Evolutionary conservation across 2,888 invertebrate species (phyloP).

Genomic region (Drosophila suboccidentalis): DNA sequence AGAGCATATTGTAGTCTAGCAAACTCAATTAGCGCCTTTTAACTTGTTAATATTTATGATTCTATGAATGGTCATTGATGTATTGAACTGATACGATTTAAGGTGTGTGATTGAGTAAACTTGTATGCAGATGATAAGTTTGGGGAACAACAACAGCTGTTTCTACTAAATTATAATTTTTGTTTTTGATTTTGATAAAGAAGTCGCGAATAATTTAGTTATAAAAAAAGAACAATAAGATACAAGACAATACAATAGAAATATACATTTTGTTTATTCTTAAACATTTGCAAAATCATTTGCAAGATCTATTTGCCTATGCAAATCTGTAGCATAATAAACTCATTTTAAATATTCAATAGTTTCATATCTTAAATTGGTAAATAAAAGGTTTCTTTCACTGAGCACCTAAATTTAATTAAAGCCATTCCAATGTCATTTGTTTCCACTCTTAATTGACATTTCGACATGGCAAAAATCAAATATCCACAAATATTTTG

Average conservation of each 20-base stretch:
- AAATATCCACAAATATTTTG: background rate
- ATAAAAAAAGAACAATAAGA: background rate
- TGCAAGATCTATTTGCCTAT: no score
- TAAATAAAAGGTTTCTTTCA: background rate
- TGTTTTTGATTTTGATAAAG: slow-evolving; percentile 10
- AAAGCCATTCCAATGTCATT: background rate
- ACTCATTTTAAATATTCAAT: background rate
- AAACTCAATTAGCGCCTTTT: background rate
- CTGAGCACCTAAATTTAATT: background rate
- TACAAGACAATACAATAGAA: background rate
- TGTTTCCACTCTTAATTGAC: slow-evolving; percentile 10
- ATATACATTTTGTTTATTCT: no score
- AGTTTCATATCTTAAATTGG: background rate
- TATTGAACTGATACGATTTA: slow-evolving; percentile 22
- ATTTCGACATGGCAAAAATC: slow-evolving; percentile 13
- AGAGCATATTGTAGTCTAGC: background rate
- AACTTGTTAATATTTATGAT: slow-evolving; percentile 1
- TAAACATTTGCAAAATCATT: no score
- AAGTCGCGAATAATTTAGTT: background rate
- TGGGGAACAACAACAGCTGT: slow-evolving; percentile 8
- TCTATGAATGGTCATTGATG: slow-evolving; percentile 2
- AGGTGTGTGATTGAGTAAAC: slow-evolving; percentile 27
- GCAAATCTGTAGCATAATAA: no score
- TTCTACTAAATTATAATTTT: background rate
- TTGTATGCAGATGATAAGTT: slow-evolving; percentile 10